These are phyloP conservation scores for Meandrina meandrites DNA, from an alignment of 92 coral and sea anemone species.

Conservation along the genomic window DNA sequence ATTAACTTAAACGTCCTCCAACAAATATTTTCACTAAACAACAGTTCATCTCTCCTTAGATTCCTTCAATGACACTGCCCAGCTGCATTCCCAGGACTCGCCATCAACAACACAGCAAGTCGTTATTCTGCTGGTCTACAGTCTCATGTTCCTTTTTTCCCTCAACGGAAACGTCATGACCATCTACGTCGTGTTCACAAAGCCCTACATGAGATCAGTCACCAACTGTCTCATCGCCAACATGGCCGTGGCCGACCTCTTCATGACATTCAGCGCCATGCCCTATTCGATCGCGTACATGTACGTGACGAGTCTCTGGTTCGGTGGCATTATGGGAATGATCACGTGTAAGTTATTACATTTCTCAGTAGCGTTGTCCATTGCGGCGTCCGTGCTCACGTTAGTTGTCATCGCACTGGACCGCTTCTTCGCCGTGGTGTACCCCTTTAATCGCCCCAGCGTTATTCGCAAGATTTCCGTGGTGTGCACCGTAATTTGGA, in stretches of 20 bases:
- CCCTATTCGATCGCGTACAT: conserved; percentile 62
- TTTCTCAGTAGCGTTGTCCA: conserved; percentile 57
- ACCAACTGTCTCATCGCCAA: conserved; percentile 78
- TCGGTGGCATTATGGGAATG: conserved; percentile 66
- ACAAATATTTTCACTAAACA: too few relatives aligned
- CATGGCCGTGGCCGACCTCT: conserved; percentile 77
- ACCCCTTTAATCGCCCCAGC: conserved; percentile 73
- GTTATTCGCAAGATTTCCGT: conserved; percentile 61
- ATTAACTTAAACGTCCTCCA: too few relatives aligned
- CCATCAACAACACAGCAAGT: conserved; percentile 27
- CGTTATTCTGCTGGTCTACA: conserved; percentile 49
- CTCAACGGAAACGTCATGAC: conserved; percentile 66
- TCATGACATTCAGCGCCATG: conserved; percentile 76
- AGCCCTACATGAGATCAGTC: conserved; percentile 69
- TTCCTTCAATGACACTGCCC: conserved; percentile 4
- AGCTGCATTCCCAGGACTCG: not conserved
- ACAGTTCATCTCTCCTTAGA: not conserved
- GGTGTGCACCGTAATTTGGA: conserved; percentile 58
- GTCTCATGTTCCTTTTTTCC: conserved; percentile 52
- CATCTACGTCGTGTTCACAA: conserved; percentile 60
- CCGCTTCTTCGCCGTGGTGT: conserved; percentile 78
- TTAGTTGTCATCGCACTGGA: conserved; percentile 66
- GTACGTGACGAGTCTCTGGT: conserved; percentile 56
- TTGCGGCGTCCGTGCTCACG: conserved; percentile 74
- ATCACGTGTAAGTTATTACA: conserved; percentile 68